These are phyloP conservation scores for Drosophila tristis DNA, from an alignment of 1,140 invertebrate genomes.

Conservation along the genomic window DNA sequence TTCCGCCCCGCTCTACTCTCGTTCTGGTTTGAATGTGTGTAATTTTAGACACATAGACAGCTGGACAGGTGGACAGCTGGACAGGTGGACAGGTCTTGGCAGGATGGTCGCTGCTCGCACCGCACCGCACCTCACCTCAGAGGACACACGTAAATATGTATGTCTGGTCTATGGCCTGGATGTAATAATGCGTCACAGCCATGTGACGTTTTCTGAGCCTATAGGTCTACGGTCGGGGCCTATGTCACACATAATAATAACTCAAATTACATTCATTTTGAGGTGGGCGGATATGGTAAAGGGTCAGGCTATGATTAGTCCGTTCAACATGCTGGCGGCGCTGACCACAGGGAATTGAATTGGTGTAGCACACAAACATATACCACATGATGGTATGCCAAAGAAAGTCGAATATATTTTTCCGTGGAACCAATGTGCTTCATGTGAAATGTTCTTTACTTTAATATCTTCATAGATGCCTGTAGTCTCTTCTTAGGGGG, in stretches of 20 bases:
- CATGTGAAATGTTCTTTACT: too few relatives aligned
- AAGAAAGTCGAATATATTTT: too few relatives aligned
- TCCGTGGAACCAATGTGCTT: too few relatives aligned
- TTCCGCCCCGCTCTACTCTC: neutral
- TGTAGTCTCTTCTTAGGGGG: too few relatives aligned
- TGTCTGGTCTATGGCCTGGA: conserved; percentile 1
- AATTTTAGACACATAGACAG: conserved; percentile 39
- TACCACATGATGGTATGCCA: too few relatives aligned
- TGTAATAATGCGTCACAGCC: too few relatives aligned
- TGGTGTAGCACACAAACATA: too few relatives aligned
- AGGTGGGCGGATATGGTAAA: neutral
- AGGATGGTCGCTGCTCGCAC: too few relatives aligned
- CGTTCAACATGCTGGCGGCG: too few relatives aligned
- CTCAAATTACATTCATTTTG: conserved; percentile 21
- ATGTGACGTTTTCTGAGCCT: neutral
- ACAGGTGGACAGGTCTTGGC: neutral
- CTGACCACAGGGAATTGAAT: too few relatives aligned
- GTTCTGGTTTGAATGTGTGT: conserved; percentile 24
- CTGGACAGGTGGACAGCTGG: conserved; percentile 13
- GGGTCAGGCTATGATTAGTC: neutral
- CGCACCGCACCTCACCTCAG: too few relatives aligned
- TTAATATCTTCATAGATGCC: neutral
- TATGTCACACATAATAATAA: conserved; percentile 4
- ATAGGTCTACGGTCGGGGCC: neutral
- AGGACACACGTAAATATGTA: neutral